Conservation (phyloP, 2,888 invertebrate species). For the Drosophila subquinaria region DNA sequence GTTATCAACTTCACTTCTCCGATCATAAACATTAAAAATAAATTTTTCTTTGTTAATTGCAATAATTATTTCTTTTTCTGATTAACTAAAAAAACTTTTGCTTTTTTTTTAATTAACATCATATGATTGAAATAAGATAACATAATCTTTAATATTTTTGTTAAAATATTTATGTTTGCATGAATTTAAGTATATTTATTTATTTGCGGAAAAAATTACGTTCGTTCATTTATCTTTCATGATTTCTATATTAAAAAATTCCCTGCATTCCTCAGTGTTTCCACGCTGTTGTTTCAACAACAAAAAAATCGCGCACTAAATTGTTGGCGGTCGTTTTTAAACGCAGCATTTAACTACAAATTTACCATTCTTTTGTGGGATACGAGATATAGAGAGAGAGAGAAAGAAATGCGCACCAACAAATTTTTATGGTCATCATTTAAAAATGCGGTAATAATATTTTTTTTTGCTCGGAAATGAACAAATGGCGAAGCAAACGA, state of each 20-base stretch:
- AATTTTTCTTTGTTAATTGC: neutral
- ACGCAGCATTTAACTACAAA: slow-evolving; percentile 30
- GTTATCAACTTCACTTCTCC: slow-evolving; percentile 1
- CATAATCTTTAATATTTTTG: neutral
- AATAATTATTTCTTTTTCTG: neutral
- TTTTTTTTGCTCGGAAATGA: slow-evolving; percentile 32
- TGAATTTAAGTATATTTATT: neutral
- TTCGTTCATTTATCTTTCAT: slow-evolving; percentile 21
- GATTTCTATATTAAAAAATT: slow-evolving; percentile 39
- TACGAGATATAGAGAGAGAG: neutral
- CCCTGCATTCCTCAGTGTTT: neutral
- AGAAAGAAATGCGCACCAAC: neutral
- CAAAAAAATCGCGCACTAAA: slow-evolving; percentile 31
- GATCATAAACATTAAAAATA: neutral
- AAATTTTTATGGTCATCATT: slow-evolving; percentile 44
- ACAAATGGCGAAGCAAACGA: slow-evolving; percentile 33
- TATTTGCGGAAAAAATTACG: slow-evolving; percentile 4
- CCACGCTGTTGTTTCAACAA: neutral
- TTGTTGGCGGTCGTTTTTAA: slow-evolving; percentile 33
- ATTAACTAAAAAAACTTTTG: neutral
- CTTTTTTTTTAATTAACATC: neutral
- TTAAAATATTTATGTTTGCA: neutral
- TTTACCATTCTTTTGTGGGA: neutral
- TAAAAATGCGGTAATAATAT: slow-evolving; percentile 47
- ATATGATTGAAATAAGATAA: neutral